Base-by-base conservation (phyloP, 2,113 vertebrate species). In the Urocynchramus pylzowi region DNA sequence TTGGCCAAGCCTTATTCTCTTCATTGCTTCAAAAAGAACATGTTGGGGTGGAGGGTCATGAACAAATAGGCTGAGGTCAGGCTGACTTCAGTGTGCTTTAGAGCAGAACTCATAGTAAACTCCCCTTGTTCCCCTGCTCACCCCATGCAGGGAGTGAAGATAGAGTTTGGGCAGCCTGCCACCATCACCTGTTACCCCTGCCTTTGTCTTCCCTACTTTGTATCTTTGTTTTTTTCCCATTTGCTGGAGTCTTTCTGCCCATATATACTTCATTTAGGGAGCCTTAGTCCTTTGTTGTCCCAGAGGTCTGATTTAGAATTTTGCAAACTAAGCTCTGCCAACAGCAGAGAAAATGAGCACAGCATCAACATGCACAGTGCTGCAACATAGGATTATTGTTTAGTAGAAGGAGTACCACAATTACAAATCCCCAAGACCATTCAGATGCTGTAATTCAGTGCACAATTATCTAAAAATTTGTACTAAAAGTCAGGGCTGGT, bases 351-450 rank as follows among this genome's bases (percentile, higher is more conserved):
- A 77, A 76, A 53, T 10, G 17, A 80, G 14, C 30, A 41, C 5
- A 1, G 13, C 69, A 20, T n/a, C 0, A 0, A 14, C 15, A 28
- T 63, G 33, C 16, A 47, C 1, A 1, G 7, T 86, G 35, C 78
- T 92, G 10, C 35, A 47, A 23, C 20, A 20, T 4, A 33, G 42
- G 13, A 57, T 75, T 61, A 17, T 41, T 35, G 18, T 71, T 86
- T 63, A 52, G 16, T 60, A 61, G 56, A 77, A 95, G 47, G 9
- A 76, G 10, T 15, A 28, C 11, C 22, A 83, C 53, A 88, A 65
- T 49, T 76, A 30, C 7, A 30, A 27, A 35, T 35, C 27, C 33
- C 23, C 35, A 35, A 44, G 56, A 63, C 37, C 20, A 44, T 54
- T n/a, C 30, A 47, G 16, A 19, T 74, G 6, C 28, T 69, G 10